Evolutionary conservation across 2,888 invertebrate species (phyloP).

Genomic region (Hipparchia sbordonii): DNA sequence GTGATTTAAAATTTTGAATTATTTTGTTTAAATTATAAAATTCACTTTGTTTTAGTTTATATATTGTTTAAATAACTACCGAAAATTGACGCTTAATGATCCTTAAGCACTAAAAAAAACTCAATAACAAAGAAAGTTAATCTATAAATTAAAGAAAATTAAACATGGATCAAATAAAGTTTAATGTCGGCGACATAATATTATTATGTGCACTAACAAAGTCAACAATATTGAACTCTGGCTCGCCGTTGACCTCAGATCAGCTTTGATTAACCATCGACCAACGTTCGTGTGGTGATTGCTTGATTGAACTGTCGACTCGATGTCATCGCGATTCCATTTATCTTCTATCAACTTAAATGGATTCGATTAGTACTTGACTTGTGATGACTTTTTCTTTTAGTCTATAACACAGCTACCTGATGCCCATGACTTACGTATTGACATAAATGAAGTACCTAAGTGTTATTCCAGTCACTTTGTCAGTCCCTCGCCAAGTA

Average conservation of each 20-base stretch:
- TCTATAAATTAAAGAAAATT: background rate
- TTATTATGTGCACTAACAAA: conserved; percentile 41
- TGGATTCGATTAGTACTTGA: conserved; percentile 33
- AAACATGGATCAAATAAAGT: background rate
- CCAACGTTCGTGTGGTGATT: conserved; percentile 25
- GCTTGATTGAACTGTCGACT: conserved; percentile 35
- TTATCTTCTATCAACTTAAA: conserved; percentile 23
- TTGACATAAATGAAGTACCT: too few relatives aligned
- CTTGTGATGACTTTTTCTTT: background rate
- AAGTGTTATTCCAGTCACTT: too few relatives aligned
- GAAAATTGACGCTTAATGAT: background rate
- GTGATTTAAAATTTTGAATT: too few relatives aligned
- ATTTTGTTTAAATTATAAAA: too few relatives aligned
- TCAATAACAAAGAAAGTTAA: background rate
- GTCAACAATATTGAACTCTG: conserved; percentile 54
- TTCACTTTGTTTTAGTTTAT: too few relatives aligned
- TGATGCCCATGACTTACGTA: too few relatives aligned
- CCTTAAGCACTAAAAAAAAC: background rate
- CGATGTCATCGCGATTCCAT: conserved; percentile 26
- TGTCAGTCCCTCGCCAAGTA: too few relatives aligned
- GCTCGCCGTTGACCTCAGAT: conserved; percentile 41
- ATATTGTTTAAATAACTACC: too few relatives aligned
- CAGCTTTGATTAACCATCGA: conserved; percentile 37
- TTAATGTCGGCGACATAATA: conserved; percentile 14
- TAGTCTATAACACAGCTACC: too few relatives aligned